phyloP scores from a whole-genome alignment of 2,888 invertebrate genomes.

The Candidula unifasciata region DNA sequence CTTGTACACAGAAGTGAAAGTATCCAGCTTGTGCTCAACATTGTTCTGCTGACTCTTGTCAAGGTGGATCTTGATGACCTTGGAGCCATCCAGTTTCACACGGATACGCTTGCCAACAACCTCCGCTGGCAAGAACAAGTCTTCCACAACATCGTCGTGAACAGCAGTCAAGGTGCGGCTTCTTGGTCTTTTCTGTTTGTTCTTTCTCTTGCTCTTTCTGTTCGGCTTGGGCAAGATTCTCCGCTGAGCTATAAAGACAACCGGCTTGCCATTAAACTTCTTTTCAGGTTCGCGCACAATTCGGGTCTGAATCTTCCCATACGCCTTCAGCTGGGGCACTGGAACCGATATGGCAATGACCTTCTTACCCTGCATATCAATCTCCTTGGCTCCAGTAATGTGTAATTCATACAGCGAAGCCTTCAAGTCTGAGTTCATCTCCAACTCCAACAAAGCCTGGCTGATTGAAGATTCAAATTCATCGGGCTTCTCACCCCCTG shows the following conservation, averaged over 20 bases:
- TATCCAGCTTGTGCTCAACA: too few relatives aligned
- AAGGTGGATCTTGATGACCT: too few relatives aligned
- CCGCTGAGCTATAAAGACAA: constrained; percentile 97
- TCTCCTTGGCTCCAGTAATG: constrained; percentile 95
- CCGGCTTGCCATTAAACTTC: constrained; percentile 99
- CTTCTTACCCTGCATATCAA: constrained; percentile 93
- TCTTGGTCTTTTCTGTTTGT: constrained; percentile 87
- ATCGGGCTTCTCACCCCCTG: too few relatives aligned
- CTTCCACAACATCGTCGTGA: too few relatives aligned
- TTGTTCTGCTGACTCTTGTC: too few relatives aligned
- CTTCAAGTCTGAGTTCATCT: constrained; percentile 97
- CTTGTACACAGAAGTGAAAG: too few relatives aligned
- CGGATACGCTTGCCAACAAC: too few relatives aligned
- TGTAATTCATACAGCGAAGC: constrained; percentile 95
- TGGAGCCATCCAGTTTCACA: too few relatives aligned
- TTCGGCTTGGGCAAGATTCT: constrained; percentile 98
- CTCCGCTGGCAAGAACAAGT: too few relatives aligned
- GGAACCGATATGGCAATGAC: constrained; percentile 99
- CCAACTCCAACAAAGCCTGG: constrained; percentile 94
- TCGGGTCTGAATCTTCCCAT: constrained; percentile 98
- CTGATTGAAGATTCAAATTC: too few relatives aligned
- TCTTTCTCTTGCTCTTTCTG: constrained; percentile 89
- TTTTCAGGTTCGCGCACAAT: constrained; percentile 82
- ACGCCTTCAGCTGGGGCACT: constrained; percentile 96
- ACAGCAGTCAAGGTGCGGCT: constrained; percentile 96